Percentiles rank a stretch among this genome's conserved stretches.
These are phyloP conservation scores for Heterocephalus glaber DNA, from an alignment of 2,113 vertebrate genomes.

Conservation along the genomic window DNA sequence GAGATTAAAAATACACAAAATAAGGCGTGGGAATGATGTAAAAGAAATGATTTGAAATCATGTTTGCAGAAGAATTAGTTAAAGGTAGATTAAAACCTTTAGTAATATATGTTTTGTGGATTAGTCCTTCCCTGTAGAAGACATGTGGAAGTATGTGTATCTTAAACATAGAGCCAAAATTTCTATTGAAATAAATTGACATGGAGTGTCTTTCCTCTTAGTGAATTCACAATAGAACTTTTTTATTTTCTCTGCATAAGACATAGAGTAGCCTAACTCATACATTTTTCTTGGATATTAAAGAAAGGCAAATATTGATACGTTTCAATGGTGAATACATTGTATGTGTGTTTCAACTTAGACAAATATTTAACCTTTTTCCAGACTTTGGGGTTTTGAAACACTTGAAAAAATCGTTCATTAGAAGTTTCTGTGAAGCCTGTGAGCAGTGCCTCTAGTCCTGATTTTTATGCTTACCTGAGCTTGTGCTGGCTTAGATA, in stretches of 20 bases:
- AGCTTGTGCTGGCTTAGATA: not conserved
- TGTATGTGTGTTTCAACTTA: not conserved
- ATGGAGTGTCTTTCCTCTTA: not conserved
- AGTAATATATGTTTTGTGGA: not conserved
- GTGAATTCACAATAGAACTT: slow-evolving; percentile 29
- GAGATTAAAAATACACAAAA: slow-evolving; percentile 15
- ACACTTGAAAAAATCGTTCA: not conserved
- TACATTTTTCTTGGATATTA: not conserved
- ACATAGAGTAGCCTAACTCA: slow-evolving; percentile 25
- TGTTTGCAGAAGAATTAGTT: not conserved
- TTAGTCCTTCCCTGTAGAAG: not conserved
- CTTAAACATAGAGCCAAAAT: not conserved
- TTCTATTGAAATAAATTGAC: slow-evolving; percentile 23
- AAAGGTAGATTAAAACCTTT: not conserved
- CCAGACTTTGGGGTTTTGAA: not conserved
- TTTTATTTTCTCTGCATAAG: not conserved
- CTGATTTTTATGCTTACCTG: not conserved
- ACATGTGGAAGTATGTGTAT: not conserved
- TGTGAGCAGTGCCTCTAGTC: not conserved
- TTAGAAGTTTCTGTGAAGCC: not conserved
- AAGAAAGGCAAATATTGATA: slow-evolving; percentile 7
- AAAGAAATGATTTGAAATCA: slow-evolving; percentile 6
- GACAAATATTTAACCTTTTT: slow-evolving; percentile 25
- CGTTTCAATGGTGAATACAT: not conserved
- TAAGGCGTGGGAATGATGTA: not conserved